Evolutionary conservation across 2,888 invertebrate species (phyloP), one percentile per base, ranked within the genome.

Genomic region (Leptinotarsa rubiginosa): DNA sequence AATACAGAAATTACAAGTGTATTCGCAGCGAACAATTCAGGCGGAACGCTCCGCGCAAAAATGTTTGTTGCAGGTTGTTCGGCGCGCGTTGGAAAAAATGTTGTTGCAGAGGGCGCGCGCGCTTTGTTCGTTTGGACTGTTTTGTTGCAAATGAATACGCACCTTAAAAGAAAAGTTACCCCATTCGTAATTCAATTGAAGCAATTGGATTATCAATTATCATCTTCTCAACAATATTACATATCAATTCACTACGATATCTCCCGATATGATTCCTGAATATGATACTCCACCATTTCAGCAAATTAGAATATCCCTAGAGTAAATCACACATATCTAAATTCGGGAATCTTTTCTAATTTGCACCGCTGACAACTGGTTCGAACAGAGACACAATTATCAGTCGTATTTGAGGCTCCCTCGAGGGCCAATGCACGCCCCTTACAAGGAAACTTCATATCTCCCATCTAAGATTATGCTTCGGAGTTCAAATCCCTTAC

Each of bases 391-490:
- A 71, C 67, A 75, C 77, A 77, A 78, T 78, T 77, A 78, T 78
- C 77, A 73, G 76, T 65, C 67, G 75, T 77, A 76, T 78, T 80
- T 77, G 75, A 62, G 65, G 66, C 62, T 77, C 79, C 75, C 78
- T 47, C 22, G 79, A 65, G 75, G 72, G 49, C 54, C 73, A 67
- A 69, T 65, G 41, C 72, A 70, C 76, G 68, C 77, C 75, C 78
- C 72, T 62, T 72, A 77, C 75, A 74, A 77, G 75, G 73, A 76
- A 76, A 76, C 75, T 76, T 79, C 78, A 79, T 80, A 80, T 80
- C 80, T 75, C 65, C 74, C 72, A 79, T 80, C 80, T 80, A 77
- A 80, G 78, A 80, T 78, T 75, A 75, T 74, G 76, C 77, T 68
- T 70, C 62, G 72, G 15, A 67, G 74, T 71, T 69, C 66, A 67